A percentile compares a stretch with the other conserved stretches of the same genome.
Evolutionary conservation across 2,113 vertebrate species (phyloP).

Genomic region (Colaptes auratus): DNA sequence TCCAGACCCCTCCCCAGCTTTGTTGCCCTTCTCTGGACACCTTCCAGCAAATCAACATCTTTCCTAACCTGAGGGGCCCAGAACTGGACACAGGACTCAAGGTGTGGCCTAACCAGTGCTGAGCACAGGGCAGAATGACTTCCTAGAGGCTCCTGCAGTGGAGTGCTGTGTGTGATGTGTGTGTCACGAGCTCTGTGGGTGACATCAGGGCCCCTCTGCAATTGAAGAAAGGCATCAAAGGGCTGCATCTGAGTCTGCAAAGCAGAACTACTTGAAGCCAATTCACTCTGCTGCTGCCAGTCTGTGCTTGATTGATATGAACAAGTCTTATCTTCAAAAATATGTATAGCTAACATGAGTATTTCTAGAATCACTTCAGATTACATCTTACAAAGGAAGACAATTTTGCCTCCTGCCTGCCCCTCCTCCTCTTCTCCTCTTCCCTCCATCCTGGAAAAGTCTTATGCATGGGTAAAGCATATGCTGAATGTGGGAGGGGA

Average conservation of each 20-base stretch:
- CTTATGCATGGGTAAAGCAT: not conserved
- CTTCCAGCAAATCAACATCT: no score
- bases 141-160: not conserved
- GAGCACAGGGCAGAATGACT: no score
- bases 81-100: no score
- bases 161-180: not conserved
- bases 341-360: slow-evolving; percentile 3
- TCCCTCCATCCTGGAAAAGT: not conserved
- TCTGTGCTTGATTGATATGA: slow-evolving; percentile 46
- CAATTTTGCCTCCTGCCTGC: not conserved
- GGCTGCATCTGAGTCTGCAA: not conserved
- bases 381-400: not conserved
- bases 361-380: slow-evolving; percentile 50
- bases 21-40: no score
- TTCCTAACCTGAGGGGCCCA: no score
- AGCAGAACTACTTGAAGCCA: slow-evolving; percentile 20
- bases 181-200: not conserved
- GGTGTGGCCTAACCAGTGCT: no score
- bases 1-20: no score
- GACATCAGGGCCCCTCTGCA: not conserved
- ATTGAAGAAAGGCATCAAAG: not conserved
- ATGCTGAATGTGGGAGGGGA: not conserved
- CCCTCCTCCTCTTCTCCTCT: not conserved
- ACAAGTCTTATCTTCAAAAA: slow-evolving; percentile 57
- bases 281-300: slow-evolving; percentile 12